Conservation (phyloP, 2,113 vertebrate species). For the Oostethus manadensis region DNA sequence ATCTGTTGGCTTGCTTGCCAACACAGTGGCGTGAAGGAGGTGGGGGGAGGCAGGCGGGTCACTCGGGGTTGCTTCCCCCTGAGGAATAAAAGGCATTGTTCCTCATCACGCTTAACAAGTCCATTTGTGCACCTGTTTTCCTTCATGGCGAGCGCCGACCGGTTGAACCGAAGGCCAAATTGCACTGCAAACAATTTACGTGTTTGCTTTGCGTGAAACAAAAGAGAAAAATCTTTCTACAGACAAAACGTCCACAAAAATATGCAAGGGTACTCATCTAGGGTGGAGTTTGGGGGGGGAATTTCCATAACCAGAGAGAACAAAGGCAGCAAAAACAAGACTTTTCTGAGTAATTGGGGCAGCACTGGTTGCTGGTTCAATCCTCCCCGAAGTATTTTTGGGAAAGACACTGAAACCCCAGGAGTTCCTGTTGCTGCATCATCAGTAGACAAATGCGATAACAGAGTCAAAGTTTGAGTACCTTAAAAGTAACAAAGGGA, state of each 20-base stretch:
- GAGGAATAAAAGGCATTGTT: slow-evolving; percentile 61
- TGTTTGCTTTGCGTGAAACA: neutral
- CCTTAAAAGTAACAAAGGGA: too few relatives aligned
- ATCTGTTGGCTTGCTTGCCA: slow-evolving; percentile 51
- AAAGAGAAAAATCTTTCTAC: neutral
- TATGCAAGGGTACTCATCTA: neutral
- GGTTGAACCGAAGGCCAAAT: slow-evolving; percentile 37
- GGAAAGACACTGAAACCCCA: too few relatives aligned
- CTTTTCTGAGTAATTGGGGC: too few relatives aligned
- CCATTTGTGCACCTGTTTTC: slow-evolving; percentile 63
- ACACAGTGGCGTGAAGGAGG: slow-evolving; percentile 21
- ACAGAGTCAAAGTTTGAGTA: too few relatives aligned
- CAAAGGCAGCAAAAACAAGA: too few relatives aligned
- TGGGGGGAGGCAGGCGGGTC: slow-evolving; percentile 12
- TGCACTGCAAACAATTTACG: neutral
- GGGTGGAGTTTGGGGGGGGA: too few relatives aligned
- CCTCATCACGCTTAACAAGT: slow-evolving; percentile 56
- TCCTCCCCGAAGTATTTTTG: too few relatives aligned
- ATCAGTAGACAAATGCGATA: too few relatives aligned
- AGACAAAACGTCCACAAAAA: neutral
- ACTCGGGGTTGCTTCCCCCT: slow-evolving; percentile 35
- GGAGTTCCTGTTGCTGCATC: too few relatives aligned
- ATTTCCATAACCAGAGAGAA: too few relatives aligned
- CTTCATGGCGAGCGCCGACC: slow-evolving; percentile 35
- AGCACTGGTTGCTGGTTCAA: too few relatives aligned